Base-by-base conservation (phyloP, 2,797 vertebrate species). In the Neosalanx taihuensis region DNA sequence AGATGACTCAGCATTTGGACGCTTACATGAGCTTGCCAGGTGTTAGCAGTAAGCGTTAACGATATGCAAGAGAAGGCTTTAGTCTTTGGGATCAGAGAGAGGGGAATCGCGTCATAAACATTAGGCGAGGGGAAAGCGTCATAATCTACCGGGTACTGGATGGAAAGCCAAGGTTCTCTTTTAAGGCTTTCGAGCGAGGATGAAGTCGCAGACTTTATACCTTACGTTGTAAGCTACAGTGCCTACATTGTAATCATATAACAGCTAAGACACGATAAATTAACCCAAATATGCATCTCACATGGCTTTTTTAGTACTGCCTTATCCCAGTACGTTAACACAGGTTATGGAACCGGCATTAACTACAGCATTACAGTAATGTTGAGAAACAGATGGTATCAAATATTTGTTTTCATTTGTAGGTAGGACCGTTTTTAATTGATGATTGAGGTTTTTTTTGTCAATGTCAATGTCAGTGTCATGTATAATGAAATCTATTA, bases 1-100 rank as follows among this genome's bases (percentile, higher is more conserved):
- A 62, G 63, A 76, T 70, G 81, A 85, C 64, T 85, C 74, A 67
- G 75, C 72, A 66, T 81, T 83, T 71, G 70, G 33, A 30, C 67
- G 46, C 72, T 71, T 61, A 63, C 70, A 70, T 70, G 26, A 74
- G 58, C 67, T 80, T 67, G 69, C 29, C 1, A 18, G 70, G 71
- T 17, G 12, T 71, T 72, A 77, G 74, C 35, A 59, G 37, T 7
- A 29, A 74, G 23, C 73, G 59, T 70, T 75, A 84, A 78, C 49
- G 80, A 77, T 70, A 75, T 20, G 69, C 62, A 41, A 69, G 59
- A 59, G 66, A 78, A 46, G n/a, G 68, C 69, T 81, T 78, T 72
- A 67, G 67, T 70, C 78, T 73, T 30, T 59, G 61, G 70, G 72
- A 76, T 66, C 65, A 31, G 46, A 37, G 61, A 64, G 70, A 67